Evolutionary conservation across 2,797 vertebrate genomes (phyloP), one percentile per base, ranked within the genome.

Genomic region (Phataginus tricuspis): DNA sequence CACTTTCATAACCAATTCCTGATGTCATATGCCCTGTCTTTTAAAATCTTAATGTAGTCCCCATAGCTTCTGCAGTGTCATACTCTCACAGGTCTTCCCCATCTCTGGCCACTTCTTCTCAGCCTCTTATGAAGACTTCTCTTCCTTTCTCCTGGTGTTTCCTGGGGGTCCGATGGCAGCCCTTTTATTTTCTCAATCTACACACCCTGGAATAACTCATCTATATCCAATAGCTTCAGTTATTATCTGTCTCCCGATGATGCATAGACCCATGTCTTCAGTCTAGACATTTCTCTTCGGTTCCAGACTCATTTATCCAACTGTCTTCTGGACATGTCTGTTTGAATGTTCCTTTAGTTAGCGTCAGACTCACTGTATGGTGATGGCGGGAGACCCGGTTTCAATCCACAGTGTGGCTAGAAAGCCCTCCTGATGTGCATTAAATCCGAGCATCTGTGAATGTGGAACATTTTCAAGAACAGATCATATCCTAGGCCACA

Each of bases 1-100:
- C 29, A 18, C 6, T 6, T 15, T 10, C 0, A 2, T 7, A 31
- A 51, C 16, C 25, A n/a, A 2, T 25, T 29, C 15, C 45, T 37
- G 6, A 23, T 7, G 16, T 2, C 31, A 15, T n/a, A 51, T 45
- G 9, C 16, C 59, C 49, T 84, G 29, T 68, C 6, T 88, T 53
- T 15, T 59, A 71, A 61, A 51, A 55, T 66, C 11, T 2, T 45
- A 19, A 53, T 15, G 19, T 55, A 39, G 31, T 55, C 14, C 31
- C 75, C 14, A 39, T 71, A 15, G 11, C 39, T 72, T 83, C 64
- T 59, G 23, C 45, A 27, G 34, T 0, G 5, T 63, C 19, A 7
- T 19, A 1, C 13, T 27, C 2, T 77, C 18, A 2, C n/a, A 39
- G 64, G 68, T 25, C 3, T 25, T 31, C n/a, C 39, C 29, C 13